These are phyloP conservation scores for Diadegma fenestrale DNA, from an alignment of 2,888 invertebrate species.

Conservation along the genomic window DNA sequence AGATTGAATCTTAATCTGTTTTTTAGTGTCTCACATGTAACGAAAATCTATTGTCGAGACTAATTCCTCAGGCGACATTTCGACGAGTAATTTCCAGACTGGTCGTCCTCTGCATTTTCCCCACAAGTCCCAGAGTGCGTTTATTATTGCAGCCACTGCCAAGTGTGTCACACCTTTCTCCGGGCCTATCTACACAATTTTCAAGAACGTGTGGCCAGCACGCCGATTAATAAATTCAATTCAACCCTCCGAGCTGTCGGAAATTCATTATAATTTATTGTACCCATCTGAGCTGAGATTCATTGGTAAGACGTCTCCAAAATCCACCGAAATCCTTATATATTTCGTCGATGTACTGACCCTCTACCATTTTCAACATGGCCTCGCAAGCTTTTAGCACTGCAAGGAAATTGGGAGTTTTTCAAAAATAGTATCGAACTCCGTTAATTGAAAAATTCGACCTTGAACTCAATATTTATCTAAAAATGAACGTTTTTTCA, in stretches of 20 bases:
- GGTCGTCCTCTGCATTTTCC: conserved; percentile 93
- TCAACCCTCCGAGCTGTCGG: neutral
- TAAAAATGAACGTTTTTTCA: too few relatives aligned
- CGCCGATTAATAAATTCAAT: neutral
- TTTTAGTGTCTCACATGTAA: conserved; percentile 85
- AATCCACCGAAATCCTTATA: conserved; percentile 91
- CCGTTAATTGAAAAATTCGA: neutral
- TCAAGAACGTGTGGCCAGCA: neutral
- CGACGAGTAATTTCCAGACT: conserved; percentile 93
- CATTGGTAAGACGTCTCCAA: conserved; percentile 93
- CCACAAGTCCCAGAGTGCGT: conserved; percentile 97
- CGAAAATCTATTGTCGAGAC: conserved; percentile 96
- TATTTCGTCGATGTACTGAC: conserved; percentile 89
- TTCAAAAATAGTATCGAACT: neutral
- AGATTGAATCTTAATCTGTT: neutral
- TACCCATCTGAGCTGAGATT: conserved; percentile 97
- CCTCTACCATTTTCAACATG: conserved; percentile 90
- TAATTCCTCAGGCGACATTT: conserved; percentile 93
- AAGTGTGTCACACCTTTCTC: conserved; percentile 96
- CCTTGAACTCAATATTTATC: neutral
- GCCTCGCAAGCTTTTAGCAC: conserved; percentile 92
- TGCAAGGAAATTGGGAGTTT: conserved; percentile 75
- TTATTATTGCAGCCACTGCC: conserved; percentile 95
- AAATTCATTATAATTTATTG: conserved; percentile 3
- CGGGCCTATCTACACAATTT: conserved; percentile 90